Base-by-base conservation (phyloP, 2,888 invertebrate genomes). In the Temnothorax ravouxi region DNA sequence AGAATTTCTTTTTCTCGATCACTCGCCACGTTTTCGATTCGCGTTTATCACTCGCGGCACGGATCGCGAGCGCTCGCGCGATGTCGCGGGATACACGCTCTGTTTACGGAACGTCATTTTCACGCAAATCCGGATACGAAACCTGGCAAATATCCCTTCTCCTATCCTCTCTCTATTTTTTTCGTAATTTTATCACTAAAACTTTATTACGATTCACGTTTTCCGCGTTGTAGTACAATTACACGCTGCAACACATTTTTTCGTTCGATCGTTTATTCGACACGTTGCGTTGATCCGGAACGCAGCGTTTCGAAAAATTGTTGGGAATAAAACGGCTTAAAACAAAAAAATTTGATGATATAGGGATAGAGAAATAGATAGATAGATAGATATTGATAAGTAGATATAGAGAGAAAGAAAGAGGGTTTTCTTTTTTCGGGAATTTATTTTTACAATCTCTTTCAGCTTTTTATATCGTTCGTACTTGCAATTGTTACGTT, bases 1-100 rank as follows among this genome's bases (percentile, higher is more conserved):
- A n/a, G n/a, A n/a, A 90, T 89, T 92, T 88, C 84, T 88, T 88
- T 84, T 89, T 84, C 41, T 71, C 59, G 76, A 90, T n/a, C n/a
- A n/a, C 89, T 67, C 75, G 21, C 41, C 86, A 6, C 52, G 74
- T 72, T 88, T 6, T 5, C 88, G 85, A 66, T 91, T 88, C 72
- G 84, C 87, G 59, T 88, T 90, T 88, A 90, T 88, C 90, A 89
- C 71, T 34, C 88, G 76, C n/a, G 84, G 75, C 21, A 92, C 76
- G 25, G 34, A 84, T 77, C 6, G 79, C 64, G 50, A 86, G 80
- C 38, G 90, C 88, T 25, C 2, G 72, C 71, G 47, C 91, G 76
- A 88, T 90, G 59, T 59, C 81, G 87, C 90, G 71, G 89, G 89
- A 69, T 80, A 4, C 25, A 8, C 13, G n/a, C 41, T 25, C 25